Percentiles rank a stretch among this genome's conserved stretches.
Conservation (phyloP, 2,113 vertebrate genomes). For the Rousettus leschenaultii region DNA sequence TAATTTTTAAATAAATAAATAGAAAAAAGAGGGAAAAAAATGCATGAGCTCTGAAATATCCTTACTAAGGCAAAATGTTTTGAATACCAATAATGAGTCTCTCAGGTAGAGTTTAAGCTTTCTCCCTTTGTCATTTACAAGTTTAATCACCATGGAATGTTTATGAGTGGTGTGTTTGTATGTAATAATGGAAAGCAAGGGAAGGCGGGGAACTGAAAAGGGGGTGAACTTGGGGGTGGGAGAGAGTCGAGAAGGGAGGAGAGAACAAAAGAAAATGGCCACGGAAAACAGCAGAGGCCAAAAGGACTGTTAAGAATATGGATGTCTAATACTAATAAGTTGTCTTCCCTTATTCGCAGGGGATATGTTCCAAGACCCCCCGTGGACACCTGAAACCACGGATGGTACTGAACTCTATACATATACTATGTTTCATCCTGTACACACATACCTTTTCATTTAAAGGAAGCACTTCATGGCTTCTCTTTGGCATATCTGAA, state of each 20-base stretch:
- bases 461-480: neutral
- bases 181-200: neutral
- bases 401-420: neutral
- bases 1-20: no score
- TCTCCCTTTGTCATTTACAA: neutral
- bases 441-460: neutral
- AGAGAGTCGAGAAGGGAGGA: neutral
- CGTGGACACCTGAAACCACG: neutral
- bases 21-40: neutral
- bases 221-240: neutral
- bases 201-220: neutral
- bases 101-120: neutral
- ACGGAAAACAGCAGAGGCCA: neutral
- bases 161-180: neutral
- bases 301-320: neutral
- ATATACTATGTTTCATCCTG: neutral
- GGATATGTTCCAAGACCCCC: neutral
- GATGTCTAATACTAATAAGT: neutral
- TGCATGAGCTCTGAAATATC: neutral
- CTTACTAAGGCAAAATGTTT: neutral
- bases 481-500: neutral
- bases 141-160: neutral
- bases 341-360: neutral
- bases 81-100: neutral
- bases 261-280: neutral